Evolutionary conservation across 2,797 vertebrate species (phyloP).

Genomic region (Alectoris magna): DNA sequence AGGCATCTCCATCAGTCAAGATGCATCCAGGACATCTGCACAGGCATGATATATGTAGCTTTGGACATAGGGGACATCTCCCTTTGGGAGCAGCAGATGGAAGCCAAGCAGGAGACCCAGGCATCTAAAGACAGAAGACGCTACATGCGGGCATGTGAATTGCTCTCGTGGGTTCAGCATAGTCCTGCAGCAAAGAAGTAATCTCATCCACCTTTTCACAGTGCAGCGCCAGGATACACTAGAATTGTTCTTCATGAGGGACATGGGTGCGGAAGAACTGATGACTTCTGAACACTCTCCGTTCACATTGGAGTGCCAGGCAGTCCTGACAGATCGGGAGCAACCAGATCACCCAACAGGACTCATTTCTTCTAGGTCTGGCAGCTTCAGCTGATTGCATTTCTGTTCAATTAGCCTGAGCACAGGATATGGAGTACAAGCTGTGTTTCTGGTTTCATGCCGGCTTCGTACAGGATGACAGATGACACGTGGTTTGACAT

Average conservation of each 20-base stretch:
- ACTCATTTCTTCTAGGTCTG: background rate
- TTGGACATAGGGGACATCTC: background rate
- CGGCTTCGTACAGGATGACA: background rate
- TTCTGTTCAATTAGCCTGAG: background rate
- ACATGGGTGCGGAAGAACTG: background rate
- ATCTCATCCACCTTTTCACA: background rate
- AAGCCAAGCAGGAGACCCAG: background rate
- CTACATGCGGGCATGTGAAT: fast-evolving
- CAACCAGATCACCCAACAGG: background rate
- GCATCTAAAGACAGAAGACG: background rate
- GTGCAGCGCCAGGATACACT: background rate
- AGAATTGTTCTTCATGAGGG: background rate
- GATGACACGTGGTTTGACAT: background rate
- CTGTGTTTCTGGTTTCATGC: background rate
- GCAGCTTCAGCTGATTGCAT: background rate
- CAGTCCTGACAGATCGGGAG: background rate
- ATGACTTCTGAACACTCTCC: background rate
- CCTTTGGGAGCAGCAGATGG: background rate
- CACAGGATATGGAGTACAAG: background rate
- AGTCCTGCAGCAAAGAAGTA: background rate
- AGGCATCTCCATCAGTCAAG: background rate
- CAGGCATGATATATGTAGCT: background rate
- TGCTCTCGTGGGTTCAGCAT: background rate
- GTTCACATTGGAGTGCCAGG: background rate
- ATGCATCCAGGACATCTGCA: background rate